Evolutionary conservation across 2,888 invertebrate genomes (phyloP).

Genomic region (Sarcophaga variegata): DNA sequence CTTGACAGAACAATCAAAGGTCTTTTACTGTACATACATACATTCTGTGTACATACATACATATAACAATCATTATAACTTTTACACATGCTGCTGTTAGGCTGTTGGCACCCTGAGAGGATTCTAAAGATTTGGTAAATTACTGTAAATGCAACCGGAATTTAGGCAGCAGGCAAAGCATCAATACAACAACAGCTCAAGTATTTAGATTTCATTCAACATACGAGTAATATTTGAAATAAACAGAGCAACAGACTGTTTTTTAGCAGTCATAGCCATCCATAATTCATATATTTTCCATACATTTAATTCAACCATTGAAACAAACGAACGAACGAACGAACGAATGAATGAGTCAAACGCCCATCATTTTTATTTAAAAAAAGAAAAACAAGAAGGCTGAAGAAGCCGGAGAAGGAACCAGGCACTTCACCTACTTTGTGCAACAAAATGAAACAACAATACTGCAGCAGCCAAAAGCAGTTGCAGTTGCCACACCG

Average conservation of each 20-base stretch:
- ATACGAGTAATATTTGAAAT: constrained; percentile 5
- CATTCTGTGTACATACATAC: constrained; percentile 45
- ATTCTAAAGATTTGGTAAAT: constrained; percentile 67
- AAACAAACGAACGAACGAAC: constrained; percentile 20
- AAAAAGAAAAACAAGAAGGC: neutral
- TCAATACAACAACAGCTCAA: constrained; percentile 46
- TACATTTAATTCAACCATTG: neutral
- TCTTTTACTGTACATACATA: constrained; percentile 24
- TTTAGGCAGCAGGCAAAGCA: constrained; percentile 63
- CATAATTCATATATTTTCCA: neutral
- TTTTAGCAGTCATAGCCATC: neutral
- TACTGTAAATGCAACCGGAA: constrained; percentile 70
- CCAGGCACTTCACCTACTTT: constrained; percentile 68
- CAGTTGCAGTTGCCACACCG: neutral
- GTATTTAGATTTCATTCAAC: constrained; percentile 59
- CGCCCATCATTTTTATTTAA: neutral
- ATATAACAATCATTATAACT: neutral
- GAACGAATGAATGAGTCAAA: constrained; percentile 39
- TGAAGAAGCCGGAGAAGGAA: constrained; percentile 40
- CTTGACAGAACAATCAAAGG: constrained; percentile 69
- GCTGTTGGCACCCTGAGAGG: constrained; percentile 47
- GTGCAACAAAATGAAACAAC: constrained; percentile 66
- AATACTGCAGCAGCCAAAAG: constrained; percentile 39
- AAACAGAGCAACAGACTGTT: constrained; percentile 49
- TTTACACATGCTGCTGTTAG: constrained; percentile 4